Evolutionary conservation across 1,140 invertebrate genomes (phyloP).

Genomic region (Drosophila saltans): DNA sequence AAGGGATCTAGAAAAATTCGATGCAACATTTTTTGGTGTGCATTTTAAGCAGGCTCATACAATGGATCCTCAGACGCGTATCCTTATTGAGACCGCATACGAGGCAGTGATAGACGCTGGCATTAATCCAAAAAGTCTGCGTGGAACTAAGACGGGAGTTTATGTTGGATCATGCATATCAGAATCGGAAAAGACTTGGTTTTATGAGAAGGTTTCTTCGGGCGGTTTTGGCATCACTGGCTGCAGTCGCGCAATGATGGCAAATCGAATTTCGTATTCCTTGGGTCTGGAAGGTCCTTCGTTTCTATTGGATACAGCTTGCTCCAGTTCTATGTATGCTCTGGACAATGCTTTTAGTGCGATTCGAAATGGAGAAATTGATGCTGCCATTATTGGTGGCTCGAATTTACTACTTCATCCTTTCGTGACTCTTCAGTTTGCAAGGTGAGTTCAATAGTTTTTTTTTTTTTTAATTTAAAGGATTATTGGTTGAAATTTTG

Average conservation of each 20-base stretch:
- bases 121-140: slow-evolving; percentile 84
- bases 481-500: neutral
- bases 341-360: slow-evolving; percentile 92
- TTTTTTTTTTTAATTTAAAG: neutral
- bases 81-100: slow-evolving; percentile 84
- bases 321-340: slow-evolving; percentile 94
- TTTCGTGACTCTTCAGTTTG: slow-evolving; percentile 92
- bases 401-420: slow-evolving; percentile 94
- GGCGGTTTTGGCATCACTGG: slow-evolving; percentile 89
- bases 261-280: slow-evolving; percentile 93
- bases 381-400: slow-evolving; percentile 94
- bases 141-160: slow-evolving; percentile 90
- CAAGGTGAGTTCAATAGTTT: slow-evolving; percentile 82
- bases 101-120: slow-evolving; percentile 83
- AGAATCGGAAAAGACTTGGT: slow-evolving; percentile 89
- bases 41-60: slow-evolving; percentile 84
- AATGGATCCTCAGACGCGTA: slow-evolving; percentile 85
- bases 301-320: slow-evolving; percentile 93
- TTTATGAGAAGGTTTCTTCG: slow-evolving; percentile 87
- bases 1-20: slow-evolving; percentile 83
- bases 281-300: slow-evolving; percentile 90
- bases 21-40: slow-evolving; percentile 85
- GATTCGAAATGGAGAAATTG: slow-evolving; percentile 91
- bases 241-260: slow-evolving; percentile 95
- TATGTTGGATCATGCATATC: slow-evolving; percentile 91